Evolutionary conservation across 2,113 vertebrate genomes (phyloP).

Genomic region (Odocoileus hemionus): DNA sequence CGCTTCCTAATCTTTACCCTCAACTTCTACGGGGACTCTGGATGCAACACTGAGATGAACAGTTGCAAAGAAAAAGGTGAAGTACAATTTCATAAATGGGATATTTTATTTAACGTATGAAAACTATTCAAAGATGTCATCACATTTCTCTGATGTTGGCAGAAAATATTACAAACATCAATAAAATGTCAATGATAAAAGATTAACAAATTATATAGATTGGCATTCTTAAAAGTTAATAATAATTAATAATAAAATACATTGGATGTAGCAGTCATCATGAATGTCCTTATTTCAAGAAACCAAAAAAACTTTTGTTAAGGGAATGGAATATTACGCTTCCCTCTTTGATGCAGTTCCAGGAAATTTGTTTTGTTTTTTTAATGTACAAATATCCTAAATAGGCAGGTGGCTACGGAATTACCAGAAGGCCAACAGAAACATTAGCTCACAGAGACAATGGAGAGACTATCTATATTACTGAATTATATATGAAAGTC

Average conservation of each 20-base stretch:
- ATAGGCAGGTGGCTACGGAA: not conserved
- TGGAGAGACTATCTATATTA: not conserved
- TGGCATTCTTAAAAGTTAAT: not conserved
- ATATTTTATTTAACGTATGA: not conserved
- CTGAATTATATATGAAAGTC: not conserved
- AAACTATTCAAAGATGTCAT: not conserved
- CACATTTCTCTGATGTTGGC: not conserved
- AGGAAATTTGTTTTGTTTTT: not conserved
- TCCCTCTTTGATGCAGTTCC: not conserved
- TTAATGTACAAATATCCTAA: not conserved
- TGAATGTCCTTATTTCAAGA: not conserved
- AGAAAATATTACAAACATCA: conserved; percentile 8
- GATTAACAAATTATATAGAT: not conserved
- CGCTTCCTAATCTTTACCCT: not conserved
- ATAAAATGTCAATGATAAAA: not conserved
- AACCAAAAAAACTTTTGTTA: not conserved
- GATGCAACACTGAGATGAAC: not conserved
- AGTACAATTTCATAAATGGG: not conserved
- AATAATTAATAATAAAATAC: not conserved
- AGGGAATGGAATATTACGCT: not conserved
- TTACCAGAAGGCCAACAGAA: not conserved
- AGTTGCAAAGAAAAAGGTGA: not conserved
- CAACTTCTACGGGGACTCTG: not conserved
- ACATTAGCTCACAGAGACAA: not conserved
- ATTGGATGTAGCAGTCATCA: not conserved